Conservation (phyloP, 2,888 invertebrate genomes). For the Hyalella azteca region DNA sequence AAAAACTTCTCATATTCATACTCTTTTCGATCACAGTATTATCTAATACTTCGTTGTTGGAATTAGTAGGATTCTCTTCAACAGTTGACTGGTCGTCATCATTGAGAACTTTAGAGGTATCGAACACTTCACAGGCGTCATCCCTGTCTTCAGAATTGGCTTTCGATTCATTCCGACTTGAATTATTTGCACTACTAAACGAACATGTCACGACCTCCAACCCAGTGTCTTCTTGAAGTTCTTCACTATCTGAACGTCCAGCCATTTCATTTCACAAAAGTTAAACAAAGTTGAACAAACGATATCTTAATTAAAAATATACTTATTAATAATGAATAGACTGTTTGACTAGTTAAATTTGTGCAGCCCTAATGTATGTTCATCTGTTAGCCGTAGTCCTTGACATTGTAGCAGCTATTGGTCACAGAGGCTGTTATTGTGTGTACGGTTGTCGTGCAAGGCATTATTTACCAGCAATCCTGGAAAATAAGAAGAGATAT, state of each 20-base stretch:
- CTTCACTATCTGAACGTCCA: background rate
- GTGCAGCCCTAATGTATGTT: background rate
- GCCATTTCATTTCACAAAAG: background rate
- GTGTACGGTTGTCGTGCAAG: no score
- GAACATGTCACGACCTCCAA: background rate
- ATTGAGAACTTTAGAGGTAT: background rate
- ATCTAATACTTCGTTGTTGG: background rate
- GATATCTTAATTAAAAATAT: background rate
- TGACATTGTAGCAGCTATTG: background rate
- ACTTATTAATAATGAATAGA: slow-evolving; percentile 16
- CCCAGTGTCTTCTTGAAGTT: background rate
- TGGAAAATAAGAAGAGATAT: no score
- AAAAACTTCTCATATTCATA: background rate
- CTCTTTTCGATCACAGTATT: background rate
- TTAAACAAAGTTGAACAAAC: background rate
- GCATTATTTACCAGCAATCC: no score
- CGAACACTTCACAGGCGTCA: background rate
- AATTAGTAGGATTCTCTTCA: background rate
- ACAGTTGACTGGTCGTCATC: background rate
- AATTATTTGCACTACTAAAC: background rate
- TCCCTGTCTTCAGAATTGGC: background rate
- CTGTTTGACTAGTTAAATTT: slow-evolving; percentile 1
- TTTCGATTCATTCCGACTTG: no score
- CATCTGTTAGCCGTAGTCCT: background rate
- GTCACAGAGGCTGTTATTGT: background rate